Evolutionary conservation across 2,888 invertebrate genomes (phyloP), one percentile per base, ranked within the genome.

Genomic region (Agrenia bidenticulata): DNA sequence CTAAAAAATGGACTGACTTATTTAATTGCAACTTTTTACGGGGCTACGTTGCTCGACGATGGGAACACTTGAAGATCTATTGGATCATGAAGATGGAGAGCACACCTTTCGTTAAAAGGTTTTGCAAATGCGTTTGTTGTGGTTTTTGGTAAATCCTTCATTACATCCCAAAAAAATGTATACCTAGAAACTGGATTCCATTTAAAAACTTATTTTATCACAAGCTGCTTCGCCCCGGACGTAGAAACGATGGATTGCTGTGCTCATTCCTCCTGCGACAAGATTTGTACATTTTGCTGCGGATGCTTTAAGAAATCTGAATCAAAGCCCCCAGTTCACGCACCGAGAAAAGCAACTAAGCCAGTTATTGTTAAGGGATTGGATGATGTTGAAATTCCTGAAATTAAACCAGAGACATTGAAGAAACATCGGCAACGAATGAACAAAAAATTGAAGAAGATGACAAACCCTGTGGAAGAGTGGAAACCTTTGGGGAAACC

Each of bases 111-210:
- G 32, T 49, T 39, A 55, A 50, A 2, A 51, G 51, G 50, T 54
- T 55, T 15, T 63, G 55, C 19, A 61, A 57, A 13, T 45, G 61
- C 17, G 54, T 56, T 24, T 61, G 57, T 23, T 67, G 67, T 41
- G 67, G 67, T 13, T 23, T 67, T 13, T 61, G 56, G 66, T 66
- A 58, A 50, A 21, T 23, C n/a, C n/a, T n/a, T n/a, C n/a, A n/a
- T 51, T 54, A 15, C 11, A 27, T 17, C 15, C 32, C 27, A n/a
- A n/a, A n/a, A n/a, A n/a, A n/a, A n/a, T n/a, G n/a, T n/a, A n/a
- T n/a, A n/a, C n/a, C n/a, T n/a, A n/a, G n/a, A n/a, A n/a, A n/a
- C 49, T 17, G 49, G 49, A 49, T 39, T 15, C 39, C 15, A 39
- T 11, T 39, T 39, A 39, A 15, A 11, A 11, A 49, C 7, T n/a